Base-by-base conservation (phyloP, 1,140 invertebrate genomes). In the Plutomurus gul region DNA sequence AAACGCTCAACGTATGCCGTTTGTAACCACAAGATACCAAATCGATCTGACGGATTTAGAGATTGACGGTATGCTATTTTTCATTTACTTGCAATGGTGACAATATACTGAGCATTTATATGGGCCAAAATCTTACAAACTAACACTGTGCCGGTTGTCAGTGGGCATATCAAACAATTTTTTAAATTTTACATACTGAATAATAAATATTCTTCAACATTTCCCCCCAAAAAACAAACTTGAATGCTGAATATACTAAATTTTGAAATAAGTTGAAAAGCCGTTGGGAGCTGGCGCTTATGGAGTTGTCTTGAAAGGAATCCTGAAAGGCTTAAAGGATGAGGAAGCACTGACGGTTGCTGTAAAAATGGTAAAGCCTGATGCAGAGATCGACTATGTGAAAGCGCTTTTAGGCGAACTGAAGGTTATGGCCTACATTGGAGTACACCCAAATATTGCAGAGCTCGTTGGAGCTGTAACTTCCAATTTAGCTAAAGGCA, bases 361-460 rank as follows among this genome's bases (percentile, higher is more conserved):
- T 6, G 70, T 78, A 11, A 78, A 78, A 74, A 51, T 40, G n/a
- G 30, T 78, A 4, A 78, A 56, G 22, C 65, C 70, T 51, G 74
- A 73, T 74, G 43, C 77, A 16, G 70, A 71, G 18, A 37, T 71
- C 20, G 25, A 47, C 30, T 73, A 46, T 27, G 39, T 81, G 13
- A 70, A 36, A 20, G 20, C 75, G 0, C 33, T 81, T 6, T 33
- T 81, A 13, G 37, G 25, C 18, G 79, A 81, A 75, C 16, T 81
- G 13, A 81, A 81, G 47, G 47, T 81, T 2, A 77, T 81, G 75
- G 13, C 49, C 8, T 77, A 73, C 22, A 30, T 77, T 13, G 76
- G 71, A 37, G 13, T 5, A 36, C 79, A 81, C 22, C 5, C 18
- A 39, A 47, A 74, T 36, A 65, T 81, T 18, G 75, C 49, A 1